phyloP scores from a whole-genome alignment of 2,888 invertebrate genomes.

The Troides aeacus region DNA sequence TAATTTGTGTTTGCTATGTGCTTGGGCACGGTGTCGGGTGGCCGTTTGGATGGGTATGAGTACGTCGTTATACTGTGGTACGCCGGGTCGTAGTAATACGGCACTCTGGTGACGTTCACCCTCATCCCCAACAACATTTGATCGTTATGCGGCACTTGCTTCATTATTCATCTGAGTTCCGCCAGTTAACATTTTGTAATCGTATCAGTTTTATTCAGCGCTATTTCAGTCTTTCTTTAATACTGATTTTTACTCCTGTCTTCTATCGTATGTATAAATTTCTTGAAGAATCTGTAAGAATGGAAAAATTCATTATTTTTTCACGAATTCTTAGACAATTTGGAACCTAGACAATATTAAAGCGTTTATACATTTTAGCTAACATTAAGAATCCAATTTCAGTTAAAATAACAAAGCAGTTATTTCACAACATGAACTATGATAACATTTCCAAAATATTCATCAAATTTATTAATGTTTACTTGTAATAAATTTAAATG shows the following conservation, averaged over 20 bases:
- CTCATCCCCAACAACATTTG: conserved; percentile 34
- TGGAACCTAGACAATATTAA: no score
- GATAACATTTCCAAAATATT: no score
- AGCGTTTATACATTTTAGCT: no score
- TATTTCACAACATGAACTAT: no score
- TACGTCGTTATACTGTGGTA: conserved; percentile 40
- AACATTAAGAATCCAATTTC: no score
- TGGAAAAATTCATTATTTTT: neutral
- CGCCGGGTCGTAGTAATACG: conserved; percentile 41
- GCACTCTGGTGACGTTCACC: conserved; percentile 45
- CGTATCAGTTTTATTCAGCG: neutral
- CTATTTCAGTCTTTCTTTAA: neutral
- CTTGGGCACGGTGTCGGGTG: conserved; percentile 46
- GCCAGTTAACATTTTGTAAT: conserved; percentile 16
- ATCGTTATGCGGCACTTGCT: conserved; percentile 36
- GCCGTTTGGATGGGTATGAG: conserved; percentile 51
- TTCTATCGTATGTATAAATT: neutral
- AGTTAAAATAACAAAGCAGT: no score
- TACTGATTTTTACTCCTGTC: neutral
- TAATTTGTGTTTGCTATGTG: conserved; percentile 25
- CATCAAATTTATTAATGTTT: no score
- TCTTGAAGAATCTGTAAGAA: conserved; percentile 25
- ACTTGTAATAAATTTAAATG: no score
- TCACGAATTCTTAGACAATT: no score
- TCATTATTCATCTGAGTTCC: conserved; percentile 35